phyloP scores from a whole-genome alignment of 2,797 vertebrate species.

The Calcarius lapponicus region DNA sequence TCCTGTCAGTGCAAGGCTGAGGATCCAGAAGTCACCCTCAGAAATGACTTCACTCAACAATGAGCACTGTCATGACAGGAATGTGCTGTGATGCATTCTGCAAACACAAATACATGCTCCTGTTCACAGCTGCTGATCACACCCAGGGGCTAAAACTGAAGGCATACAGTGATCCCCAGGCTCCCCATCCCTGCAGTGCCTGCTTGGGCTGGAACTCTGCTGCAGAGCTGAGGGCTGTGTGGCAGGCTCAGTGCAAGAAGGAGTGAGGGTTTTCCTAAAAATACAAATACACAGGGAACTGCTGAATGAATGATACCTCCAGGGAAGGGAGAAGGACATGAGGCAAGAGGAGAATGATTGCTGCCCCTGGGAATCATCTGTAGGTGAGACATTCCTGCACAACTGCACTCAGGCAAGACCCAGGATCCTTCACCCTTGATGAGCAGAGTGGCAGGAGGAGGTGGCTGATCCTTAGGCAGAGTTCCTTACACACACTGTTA shows the following conservation, averaged over 20 bases:
- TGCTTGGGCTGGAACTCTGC: neutral
- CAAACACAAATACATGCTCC: neutral
- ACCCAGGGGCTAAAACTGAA: neutral
- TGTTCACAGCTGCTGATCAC: neutral
- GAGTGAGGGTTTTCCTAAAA: neutral
- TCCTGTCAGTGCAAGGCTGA: neutral
- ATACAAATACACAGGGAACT: neutral
- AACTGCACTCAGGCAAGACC: neutral
- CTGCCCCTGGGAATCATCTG: neutral
- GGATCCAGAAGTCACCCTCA: neutral
- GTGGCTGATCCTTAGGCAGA: neutral
- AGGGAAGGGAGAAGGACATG: neutral
- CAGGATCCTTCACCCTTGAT: neutral
- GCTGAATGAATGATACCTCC: neutral
- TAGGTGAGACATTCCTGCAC: neutral
- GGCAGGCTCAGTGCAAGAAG: neutral
- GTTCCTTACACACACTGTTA: neutral
- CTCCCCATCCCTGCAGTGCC: neutral
- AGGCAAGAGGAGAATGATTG: neutral
- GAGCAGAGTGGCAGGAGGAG: accelerated
- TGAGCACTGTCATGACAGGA: neutral
- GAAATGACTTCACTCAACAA: neutral
- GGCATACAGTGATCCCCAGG: neutral
- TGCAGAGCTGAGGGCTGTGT: neutral
- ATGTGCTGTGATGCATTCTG: neutral